Percentiles rank a stretch among this genome's conserved stretches.
Evolutionary conservation across 2,888 invertebrate genomes (phyloP).

Genomic region (Peribatodes rhomboidaria): DNA sequence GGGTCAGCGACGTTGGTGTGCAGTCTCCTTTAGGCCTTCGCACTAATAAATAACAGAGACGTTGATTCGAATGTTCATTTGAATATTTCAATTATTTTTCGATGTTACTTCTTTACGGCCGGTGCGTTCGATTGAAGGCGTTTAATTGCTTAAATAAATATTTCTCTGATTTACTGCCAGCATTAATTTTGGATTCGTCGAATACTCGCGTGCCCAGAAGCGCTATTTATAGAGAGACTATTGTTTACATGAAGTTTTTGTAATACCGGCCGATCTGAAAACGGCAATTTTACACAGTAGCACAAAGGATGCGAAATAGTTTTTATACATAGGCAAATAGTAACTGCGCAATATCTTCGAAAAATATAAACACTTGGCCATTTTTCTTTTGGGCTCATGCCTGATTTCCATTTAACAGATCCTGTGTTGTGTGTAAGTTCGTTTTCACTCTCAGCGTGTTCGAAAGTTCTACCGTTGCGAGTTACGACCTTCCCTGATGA

Average conservation of each 20-base stretch:
- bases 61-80: slow-evolving; percentile 49
- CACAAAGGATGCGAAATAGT: not conserved
- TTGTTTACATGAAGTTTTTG: not conserved
- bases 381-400: too few species aligned
- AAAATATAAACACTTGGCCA: not conserved
- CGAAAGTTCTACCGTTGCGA: slow-evolving; percentile 4
- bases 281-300: not conserved
- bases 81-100: slow-evolving; percentile 64
- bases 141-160: slow-evolving; percentile 70
- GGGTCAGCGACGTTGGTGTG: too few species aligned
- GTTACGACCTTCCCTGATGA: slow-evolving; percentile 11
- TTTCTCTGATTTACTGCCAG: slow-evolving; percentile 59
- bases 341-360: not conserved
- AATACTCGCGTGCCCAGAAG: slow-evolving; percentile 16
- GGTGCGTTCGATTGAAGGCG: slow-evolving; percentile 59
- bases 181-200: slow-evolving; percentile 28
- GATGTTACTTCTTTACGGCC: slow-evolving; percentile 55
- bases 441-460: slow-evolving; percentile 10
- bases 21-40: slow-evolving; percentile 40
- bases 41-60: slow-evolving; percentile 45
- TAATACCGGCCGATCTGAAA: not conserved
- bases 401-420: not conserved
- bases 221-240: slow-evolving; percentile 11
- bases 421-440: not conserved
- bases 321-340: not conserved